These are phyloP conservation scores for Drosophila equinoxialis DNA, from an alignment of 1,140 invertebrate genomes.

Conservation along the genomic window DNA sequence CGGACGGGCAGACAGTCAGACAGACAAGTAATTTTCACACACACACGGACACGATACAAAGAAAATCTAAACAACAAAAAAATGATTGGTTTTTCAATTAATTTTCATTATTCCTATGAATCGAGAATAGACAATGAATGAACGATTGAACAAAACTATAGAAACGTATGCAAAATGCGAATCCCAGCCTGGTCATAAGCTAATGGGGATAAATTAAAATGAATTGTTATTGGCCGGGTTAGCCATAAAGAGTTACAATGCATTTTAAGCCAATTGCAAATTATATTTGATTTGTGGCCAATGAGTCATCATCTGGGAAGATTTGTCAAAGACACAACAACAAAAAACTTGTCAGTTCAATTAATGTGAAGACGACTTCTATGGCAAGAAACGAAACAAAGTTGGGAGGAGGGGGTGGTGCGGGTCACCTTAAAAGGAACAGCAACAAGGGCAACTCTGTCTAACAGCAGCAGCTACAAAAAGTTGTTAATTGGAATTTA, in stretches of 20 bases:
- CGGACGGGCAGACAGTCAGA: slow-evolving; percentile 24
- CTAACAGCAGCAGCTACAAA: slow-evolving; percentile 54
- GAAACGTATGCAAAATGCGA: slow-evolving; percentile 22
- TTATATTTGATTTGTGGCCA: slow-evolving; percentile 27
- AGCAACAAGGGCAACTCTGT: slow-evolving; percentile 44
- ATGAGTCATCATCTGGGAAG: not conserved
- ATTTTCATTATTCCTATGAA: slow-evolving; percentile 62
- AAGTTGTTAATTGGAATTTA: slow-evolving; percentile 82
- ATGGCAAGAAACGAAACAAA: not conserved
- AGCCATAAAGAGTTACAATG: slow-evolving; percentile 67
- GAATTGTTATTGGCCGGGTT: slow-evolving; percentile 62
- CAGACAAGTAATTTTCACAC: slow-evolving; percentile 49
- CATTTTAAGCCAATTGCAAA: slow-evolving; percentile 48
- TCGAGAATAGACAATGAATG: slow-evolving; percentile 19
- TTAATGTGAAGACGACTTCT: slow-evolving; percentile 56
- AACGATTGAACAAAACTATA: slow-evolving; percentile 17
- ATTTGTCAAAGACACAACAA: not conserved
- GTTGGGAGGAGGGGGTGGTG: no score
- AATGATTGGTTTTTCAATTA: slow-evolving; percentile 67
- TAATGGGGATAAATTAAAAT: slow-evolving; percentile 63
- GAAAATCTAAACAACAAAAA: slow-evolving; percentile 17
- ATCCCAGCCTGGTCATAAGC: slow-evolving; percentile 45
- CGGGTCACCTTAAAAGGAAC: slow-evolving; percentile 42
- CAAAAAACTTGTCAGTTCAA: slow-evolving; percentile 64
- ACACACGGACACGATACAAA: slow-evolving; percentile 19